These are phyloP conservation scores for Helogale parvula DNA, from an alignment of 2,113 vertebrate species.

Conservation along the genomic window DNA sequence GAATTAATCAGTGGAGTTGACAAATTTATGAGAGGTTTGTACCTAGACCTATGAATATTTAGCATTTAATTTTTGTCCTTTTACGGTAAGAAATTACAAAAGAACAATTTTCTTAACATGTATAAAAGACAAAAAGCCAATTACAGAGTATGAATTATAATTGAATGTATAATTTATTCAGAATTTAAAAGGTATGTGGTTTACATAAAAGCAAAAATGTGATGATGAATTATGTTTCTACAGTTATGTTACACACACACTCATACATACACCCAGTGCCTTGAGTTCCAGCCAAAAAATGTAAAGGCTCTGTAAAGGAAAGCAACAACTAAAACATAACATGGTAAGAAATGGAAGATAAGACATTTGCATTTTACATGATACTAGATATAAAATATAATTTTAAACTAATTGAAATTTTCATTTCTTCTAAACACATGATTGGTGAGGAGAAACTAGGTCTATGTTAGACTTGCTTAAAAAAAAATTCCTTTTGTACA, in stretches of 20 bases:
- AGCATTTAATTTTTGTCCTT: not conserved
- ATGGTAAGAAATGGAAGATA: not conserved
- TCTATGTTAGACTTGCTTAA: not conserved
- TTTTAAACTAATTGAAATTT: constrained; percentile 36
- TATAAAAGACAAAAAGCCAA: not conserved
- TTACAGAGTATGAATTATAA: not conserved
- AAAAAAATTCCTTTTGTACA: not conserved
- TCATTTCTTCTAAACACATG: not conserved
- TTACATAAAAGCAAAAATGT: not conserved
- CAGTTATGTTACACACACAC: not conserved
- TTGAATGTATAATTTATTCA: not conserved
- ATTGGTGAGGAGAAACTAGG: not conserved
- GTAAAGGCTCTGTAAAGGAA: not conserved
- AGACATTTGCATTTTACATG: constrained; percentile 8
- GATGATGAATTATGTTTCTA: not conserved
- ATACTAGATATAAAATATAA: not conserved
- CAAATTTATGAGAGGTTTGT: not conserved
- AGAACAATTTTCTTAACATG: not conserved
- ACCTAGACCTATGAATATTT: not conserved
- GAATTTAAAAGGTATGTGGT: not conserved
- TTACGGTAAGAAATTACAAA: constrained; percentile 16
- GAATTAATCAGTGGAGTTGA: not conserved
- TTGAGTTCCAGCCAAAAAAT: not conserved
- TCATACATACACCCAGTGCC: not conserved
- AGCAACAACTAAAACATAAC: not conserved